Evolutionary conservation across 2,113 vertebrate species (phyloP).

Genomic region (Halcyon senegalensis): DNA sequence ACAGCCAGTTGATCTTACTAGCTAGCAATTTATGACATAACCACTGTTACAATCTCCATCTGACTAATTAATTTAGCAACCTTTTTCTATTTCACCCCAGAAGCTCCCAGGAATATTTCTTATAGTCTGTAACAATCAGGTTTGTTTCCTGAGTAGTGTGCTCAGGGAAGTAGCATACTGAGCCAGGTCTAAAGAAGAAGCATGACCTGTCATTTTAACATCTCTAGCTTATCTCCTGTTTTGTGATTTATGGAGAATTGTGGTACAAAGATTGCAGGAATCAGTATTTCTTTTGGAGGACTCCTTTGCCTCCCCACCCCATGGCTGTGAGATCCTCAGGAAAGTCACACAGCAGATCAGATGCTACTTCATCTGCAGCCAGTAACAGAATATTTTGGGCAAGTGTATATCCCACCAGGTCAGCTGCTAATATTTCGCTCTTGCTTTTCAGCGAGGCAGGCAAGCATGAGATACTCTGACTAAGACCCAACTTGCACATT

Average conservation of each 20-base stretch:
- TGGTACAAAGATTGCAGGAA: background rate
- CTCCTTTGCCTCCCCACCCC: background rate
- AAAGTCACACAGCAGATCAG: conserved; percentile 56
- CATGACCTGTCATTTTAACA: background rate
- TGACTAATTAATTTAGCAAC: background rate
- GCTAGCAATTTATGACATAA: background rate
- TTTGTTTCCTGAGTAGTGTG: background rate
- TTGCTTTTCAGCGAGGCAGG: conserved; percentile 58
- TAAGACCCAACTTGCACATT: conserved; percentile 62
- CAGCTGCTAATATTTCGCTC: conserved; percentile 69
- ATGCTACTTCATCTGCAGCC: conserved; percentile 43
- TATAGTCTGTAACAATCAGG: fast-evolving
- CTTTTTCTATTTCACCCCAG: background rate
- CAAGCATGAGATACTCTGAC: conserved; percentile 66
- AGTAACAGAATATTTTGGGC: conserved; percentile 60
- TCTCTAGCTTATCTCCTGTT: background rate
- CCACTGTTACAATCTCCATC: background rate
- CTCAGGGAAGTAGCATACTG: too few species aligned
- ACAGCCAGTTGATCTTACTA: background rate
- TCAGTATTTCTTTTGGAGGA: conserved; percentile 15
- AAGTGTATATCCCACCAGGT: conserved; percentile 53
- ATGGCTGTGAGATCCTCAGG: background rate
- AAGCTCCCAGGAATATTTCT: background rate
- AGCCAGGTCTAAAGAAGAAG: background rate
- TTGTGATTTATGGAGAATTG: background rate